Evolutionary conservation across 2,888 invertebrate species (phyloP), one percentile per base, ranked within the genome.

Genomic region (Ochropacha duplaris): DNA sequence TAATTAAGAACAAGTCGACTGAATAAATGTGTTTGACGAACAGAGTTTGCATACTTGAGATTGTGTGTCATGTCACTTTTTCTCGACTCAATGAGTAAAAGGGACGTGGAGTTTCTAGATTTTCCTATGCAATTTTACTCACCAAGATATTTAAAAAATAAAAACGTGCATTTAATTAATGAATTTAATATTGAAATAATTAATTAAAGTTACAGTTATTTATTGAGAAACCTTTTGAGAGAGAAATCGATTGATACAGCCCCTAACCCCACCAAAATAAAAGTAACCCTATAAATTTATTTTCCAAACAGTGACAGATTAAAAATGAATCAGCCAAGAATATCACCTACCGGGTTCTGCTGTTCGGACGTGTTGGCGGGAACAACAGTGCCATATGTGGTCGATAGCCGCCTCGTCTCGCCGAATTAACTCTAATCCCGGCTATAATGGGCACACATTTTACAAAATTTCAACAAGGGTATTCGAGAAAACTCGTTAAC

Each of bases 361-460:
- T 54, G 57, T 49, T 28, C 39, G 19, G 19, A 19, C 16, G 9
- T 16, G 39, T 36, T 6, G 39, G 8, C 19, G 19, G 19, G 4
- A 44, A 44, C 44, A 44, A 44, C 63, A 57, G 78, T 85, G 88
- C 87, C 91, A 91, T 91, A 90, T 90, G 90, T 82, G 86, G 76
- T 79, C 85, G 85, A 88, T 87, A 87, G 84, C 85, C 74, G 71
- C 71, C 75, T 75, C 80, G 85, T 81, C 78, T 72, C 83, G 84
- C 76, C 62, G 84, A 83, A 84, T 88, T 88, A 86, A 80, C 79
- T 74, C 77, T 88, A 89, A 91, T 89, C 88, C 87, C 62, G 65
- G 72, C 79, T 78, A 74, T 87, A 84, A 88, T 85, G 84, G 74
- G 81, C 84, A 84, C 85, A 85, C 84, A 79, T 86, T 87, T 81